Conservation (phyloP, 1,140 invertebrate genomes). For the Drosophila willistoni region DNA sequence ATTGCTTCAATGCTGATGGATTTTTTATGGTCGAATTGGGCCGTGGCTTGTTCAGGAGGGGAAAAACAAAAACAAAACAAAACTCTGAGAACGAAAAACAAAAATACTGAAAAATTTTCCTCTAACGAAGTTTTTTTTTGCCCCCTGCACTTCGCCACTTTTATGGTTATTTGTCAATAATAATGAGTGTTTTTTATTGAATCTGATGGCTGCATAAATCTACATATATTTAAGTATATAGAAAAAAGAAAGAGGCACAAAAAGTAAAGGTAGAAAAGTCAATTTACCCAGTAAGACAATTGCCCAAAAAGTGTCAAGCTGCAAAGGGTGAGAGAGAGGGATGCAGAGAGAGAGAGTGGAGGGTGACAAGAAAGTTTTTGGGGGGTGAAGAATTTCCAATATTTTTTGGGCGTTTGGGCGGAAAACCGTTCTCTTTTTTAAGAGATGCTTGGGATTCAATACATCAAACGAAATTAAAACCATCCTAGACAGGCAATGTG, state of each 20-base stretch:
- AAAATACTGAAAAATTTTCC: slow-evolving; percentile 17
- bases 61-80: slow-evolving; percentile 14
- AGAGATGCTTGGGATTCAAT: slow-evolving; percentile 37
- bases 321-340: background rate
- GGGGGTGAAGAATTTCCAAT: slow-evolving; percentile 19
- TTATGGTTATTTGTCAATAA: slow-evolving; percentile 60
- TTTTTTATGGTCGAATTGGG: slow-evolving; percentile 59
- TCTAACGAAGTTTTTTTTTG: slow-evolving; percentile 33
- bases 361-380: too few relatives aligned
- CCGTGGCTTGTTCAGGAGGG: background rate
- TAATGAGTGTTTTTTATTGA: slow-evolving; percentile 32
- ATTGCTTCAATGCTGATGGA: slow-evolving; percentile 76
- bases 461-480: slow-evolving; percentile 80
- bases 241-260: background rate
- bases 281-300: slow-evolving; percentile 8
- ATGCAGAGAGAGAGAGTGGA: too few relatives aligned
- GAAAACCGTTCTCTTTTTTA: slow-evolving; percentile 1
- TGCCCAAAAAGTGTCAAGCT: slow-evolving; percentile 6
- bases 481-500: slow-evolving; percentile 8
- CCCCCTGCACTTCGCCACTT: slow-evolving; percentile 12
- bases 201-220: slow-evolving; percentile 10
- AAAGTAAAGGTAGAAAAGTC: slow-evolving; percentile 6
- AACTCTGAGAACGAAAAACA: background rate
- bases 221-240: background rate
- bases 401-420: slow-evolving; percentile 19